These are phyloP conservation scores for Aphidius colemani DNA, from an alignment of 2,888 invertebrate species.

Conservation along the genomic window DNA sequence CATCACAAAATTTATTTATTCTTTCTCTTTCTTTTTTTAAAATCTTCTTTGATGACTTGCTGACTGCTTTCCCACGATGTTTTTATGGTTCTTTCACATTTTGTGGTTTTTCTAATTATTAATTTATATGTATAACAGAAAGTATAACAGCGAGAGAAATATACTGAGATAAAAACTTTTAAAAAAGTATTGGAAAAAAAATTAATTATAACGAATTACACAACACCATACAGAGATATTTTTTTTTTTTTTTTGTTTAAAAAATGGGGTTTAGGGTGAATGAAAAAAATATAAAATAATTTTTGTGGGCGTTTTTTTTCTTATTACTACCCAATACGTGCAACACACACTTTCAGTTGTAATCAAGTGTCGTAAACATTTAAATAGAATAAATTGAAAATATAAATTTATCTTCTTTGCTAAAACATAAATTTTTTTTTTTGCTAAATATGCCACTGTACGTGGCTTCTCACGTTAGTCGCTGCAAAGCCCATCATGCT, in stretches of 20 bases:
- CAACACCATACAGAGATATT: conserved; percentile 27
- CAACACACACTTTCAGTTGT: conserved; percentile 33
- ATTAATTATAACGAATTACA: conserved; percentile 4
- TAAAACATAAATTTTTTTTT: too few relatives aligned
- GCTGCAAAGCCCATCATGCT: conserved; percentile 61
- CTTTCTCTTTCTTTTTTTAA: conserved; percentile 21
- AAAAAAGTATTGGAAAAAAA: background rate
- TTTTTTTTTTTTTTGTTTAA: conserved; percentile 25
- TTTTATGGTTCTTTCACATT: conserved; percentile 20
- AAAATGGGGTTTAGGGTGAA: conserved; percentile 31
- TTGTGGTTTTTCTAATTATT: conserved; percentile 27
- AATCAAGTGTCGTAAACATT: conserved; percentile 4
- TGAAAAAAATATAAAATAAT: conserved; percentile 26
- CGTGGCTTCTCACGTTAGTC: conserved; percentile 52
- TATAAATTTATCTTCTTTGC: too few relatives aligned
- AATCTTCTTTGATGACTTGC: background rate
- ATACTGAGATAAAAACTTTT: conserved; percentile 2
- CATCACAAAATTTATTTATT: conserved; percentile 14
- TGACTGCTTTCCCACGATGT: conserved; percentile 19
- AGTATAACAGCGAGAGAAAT: conserved; percentile 26
- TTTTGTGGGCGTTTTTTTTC: conserved; percentile 26
- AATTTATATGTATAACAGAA: conserved; percentile 29
- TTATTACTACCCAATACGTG: conserved; percentile 37
- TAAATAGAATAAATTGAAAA: background rate
- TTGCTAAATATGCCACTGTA: conserved; percentile 21